phyloP scores from a whole-genome alignment of 2,113 vertebrate genomes.

The Halichoeres trimaculatus region DNA sequence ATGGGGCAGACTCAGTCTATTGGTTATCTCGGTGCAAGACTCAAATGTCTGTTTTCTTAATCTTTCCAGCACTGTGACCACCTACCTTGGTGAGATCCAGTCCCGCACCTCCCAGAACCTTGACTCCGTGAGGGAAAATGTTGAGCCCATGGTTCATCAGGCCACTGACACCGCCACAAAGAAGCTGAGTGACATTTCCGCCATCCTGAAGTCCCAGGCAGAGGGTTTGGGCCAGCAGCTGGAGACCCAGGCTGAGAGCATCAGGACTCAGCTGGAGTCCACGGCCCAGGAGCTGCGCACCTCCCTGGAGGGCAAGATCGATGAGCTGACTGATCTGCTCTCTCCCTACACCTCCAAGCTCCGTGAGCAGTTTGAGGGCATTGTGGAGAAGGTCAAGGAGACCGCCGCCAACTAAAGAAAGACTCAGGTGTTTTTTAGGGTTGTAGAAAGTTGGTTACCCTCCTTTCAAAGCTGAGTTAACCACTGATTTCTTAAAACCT shows the following conservation, averaged over 20 bases:
- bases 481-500: constrained; percentile 47
- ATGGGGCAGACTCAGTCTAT: too few relatives aligned
- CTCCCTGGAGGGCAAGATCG: constrained; percentile 77
- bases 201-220: constrained; percentile 76
- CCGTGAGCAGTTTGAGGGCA: constrained; percentile 76
- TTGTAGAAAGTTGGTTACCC: constrained; percentile 20
- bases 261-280: constrained; percentile 79
- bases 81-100: constrained; percentile 80
- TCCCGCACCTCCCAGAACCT: constrained; percentile 79
- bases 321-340: constrained; percentile 77
- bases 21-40: background rate
- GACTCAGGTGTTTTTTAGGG: constrained; percentile 29
- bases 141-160: constrained; percentile 79
- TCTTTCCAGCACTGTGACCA: constrained; percentile 69
- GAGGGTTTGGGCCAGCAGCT: constrained; percentile 75
- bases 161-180: constrained; percentile 62
- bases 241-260: constrained; percentile 67
- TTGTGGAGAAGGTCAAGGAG: constrained; percentile 79
- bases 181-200: constrained; percentile 72
- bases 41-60: constrained; percentile 11
- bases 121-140: constrained; percentile 43
- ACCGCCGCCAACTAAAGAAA: constrained; percentile 31
- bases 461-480: constrained; percentile 4
- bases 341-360: constrained; percentile 76
- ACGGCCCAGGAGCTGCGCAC: constrained; percentile 74